Conservation (phyloP, 2,797 vertebrate genomes). For the Chelon labrosus region DNA sequence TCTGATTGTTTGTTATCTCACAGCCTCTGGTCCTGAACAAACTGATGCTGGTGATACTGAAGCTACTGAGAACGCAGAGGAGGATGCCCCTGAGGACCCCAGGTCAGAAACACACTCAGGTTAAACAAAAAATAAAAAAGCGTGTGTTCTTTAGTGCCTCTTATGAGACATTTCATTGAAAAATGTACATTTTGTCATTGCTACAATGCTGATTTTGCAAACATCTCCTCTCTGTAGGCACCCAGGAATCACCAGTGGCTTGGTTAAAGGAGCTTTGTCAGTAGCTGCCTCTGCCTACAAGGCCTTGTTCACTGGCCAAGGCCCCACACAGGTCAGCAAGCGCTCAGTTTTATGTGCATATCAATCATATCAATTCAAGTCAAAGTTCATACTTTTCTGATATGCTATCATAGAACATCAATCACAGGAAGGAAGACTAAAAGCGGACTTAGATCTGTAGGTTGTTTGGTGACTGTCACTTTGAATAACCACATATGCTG, state of each 20-base stretch:
- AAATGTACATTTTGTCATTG: background rate
- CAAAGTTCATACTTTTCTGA: too few relatives aligned
- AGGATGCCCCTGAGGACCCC: conserved; percentile 63
- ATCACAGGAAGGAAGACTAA: too few relatives aligned
- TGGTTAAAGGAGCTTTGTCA: conserved; percentile 94
- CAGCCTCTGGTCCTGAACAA: conserved; percentile 53
- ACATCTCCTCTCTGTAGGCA: conserved; percentile 59
- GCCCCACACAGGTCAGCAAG: conserved; percentile 86
- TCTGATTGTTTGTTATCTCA: conserved; percentile 15
- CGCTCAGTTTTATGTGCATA: background rate
- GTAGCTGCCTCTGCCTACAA: conserved; percentile 96
- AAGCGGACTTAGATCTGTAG: too few relatives aligned
- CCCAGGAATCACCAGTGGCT: conserved; percentile 89
- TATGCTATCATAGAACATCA: too few relatives aligned
- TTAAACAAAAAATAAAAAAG: background rate
- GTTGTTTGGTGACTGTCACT: too few relatives aligned
- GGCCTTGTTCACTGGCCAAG: conserved; percentile 92
- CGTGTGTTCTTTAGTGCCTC: too few relatives aligned
- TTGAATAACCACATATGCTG: too few relatives aligned
- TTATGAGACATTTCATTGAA: too few relatives aligned
- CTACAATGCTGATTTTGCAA: conserved; percentile 1
- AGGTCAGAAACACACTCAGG: conserved; percentile 54
- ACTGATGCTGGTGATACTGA: conserved; percentile 27
- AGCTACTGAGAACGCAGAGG: conserved; percentile 43
- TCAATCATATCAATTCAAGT: too few relatives aligned